phyloP scores from a whole-genome alignment of 2,797 vertebrate species.

The Heteromormyrus szaboi region DNA sequence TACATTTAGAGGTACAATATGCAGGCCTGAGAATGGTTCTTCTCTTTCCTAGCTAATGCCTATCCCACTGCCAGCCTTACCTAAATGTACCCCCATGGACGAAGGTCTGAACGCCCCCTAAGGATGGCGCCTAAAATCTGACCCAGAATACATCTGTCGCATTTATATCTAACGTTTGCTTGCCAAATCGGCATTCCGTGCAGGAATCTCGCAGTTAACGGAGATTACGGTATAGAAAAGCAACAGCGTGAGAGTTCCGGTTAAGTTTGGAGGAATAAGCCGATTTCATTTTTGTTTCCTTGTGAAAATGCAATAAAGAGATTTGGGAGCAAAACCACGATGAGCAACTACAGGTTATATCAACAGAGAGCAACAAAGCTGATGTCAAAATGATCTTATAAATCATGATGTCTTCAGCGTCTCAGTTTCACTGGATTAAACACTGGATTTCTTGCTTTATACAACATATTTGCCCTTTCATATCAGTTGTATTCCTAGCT shows the following conservation, averaged over 20 bases:
- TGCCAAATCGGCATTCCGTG: background rate
- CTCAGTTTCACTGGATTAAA: background rate
- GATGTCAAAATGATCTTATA: background rate
- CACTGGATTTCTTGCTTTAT: background rate
- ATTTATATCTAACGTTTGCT: background rate
- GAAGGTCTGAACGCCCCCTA: background rate
- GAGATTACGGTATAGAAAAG: background rate
- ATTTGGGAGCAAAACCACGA: background rate
- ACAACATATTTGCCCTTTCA: background rate
- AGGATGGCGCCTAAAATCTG: background rate
- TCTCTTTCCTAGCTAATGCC: background rate
- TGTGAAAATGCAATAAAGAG: background rate
- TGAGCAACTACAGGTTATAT: background rate
- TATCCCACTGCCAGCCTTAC: background rate
- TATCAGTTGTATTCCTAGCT: background rate
- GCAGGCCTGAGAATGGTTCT: background rate
- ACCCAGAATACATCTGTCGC: background rate
- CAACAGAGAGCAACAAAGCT: background rate
- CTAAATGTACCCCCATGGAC: background rate
- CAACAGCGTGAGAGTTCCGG: background rate
- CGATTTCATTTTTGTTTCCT: background rate
- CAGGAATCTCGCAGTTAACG: background rate
- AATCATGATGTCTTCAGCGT: background rate
- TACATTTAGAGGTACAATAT: background rate
- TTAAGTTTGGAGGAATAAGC: background rate